A percentile compares a stretch with the other conserved stretches of the same genome.
Evolutionary conservation across 1,140 invertebrate genomes (phyloP).

Genomic region (Diprion similis): DNA sequence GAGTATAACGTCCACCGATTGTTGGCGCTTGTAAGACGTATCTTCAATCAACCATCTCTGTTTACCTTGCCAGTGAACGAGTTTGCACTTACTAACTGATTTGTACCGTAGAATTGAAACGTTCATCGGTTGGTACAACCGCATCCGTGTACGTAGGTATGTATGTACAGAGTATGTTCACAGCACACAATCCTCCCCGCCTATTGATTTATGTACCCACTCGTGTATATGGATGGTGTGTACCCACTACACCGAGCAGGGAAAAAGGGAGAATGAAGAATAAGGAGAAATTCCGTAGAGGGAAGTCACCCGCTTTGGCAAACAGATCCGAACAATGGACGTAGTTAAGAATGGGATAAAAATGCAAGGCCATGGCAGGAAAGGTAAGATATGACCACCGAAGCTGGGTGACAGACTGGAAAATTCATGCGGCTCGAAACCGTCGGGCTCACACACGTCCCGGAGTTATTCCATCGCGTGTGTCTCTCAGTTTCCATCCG

Average conservation of each 20-base stretch:
- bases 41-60: not conserved
- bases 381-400: not conserved
- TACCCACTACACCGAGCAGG: too few relatives aligned
- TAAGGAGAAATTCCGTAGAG: too few relatives aligned
- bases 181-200: too few relatives aligned
- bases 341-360: not conserved
- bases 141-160: not conserved
- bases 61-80: not conserved
- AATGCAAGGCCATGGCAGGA: not conserved
- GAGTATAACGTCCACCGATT: too few relatives aligned
- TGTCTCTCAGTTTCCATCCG: not conserved
- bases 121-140: not conserved
- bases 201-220: too few relatives aligned
- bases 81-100: not conserved
- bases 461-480: too few relatives aligned
- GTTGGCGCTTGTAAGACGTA: not conserved
- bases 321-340: not conserved
- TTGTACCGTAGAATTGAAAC: not conserved
- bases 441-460: too few relatives aligned
- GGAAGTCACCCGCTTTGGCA: too few relatives aligned
- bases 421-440: not conserved
- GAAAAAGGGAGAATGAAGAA: too few relatives aligned
- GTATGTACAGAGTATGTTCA: not conserved
- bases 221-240: too few relatives aligned
- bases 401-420: conserved; percentile 4